Evolutionary conservation across 1,140 invertebrate genomes (phyloP).

Genomic region (Drosophila micromelanica): DNA sequence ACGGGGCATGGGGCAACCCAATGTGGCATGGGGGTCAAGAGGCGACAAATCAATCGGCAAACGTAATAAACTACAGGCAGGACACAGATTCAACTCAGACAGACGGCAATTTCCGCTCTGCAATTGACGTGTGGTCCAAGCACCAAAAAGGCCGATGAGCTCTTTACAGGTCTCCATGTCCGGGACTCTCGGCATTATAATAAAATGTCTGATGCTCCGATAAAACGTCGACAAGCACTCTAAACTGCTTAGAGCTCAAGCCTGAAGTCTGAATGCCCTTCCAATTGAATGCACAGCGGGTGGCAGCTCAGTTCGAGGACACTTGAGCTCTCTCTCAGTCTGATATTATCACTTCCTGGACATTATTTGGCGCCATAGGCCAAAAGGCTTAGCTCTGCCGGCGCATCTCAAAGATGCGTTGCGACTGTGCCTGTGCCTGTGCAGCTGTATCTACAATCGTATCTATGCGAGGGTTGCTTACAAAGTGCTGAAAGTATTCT

Average conservation of each 20-base stretch:
- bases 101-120: constrained; percentile 75
- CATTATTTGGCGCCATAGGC: constrained; percentile 78
- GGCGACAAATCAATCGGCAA: constrained; percentile 74
- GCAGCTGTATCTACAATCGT: constrained; percentile 34
- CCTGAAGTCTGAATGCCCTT: constrained; percentile 49
- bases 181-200: constrained; percentile 48
- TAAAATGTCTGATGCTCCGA: constrained; percentile 73
- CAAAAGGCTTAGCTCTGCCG: constrained; percentile 69
- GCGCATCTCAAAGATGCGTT: constrained; percentile 57
- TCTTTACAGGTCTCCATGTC: background rate
- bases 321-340: constrained; percentile 52
- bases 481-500: background rate
- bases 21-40: constrained; percentile 33
- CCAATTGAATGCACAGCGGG: constrained; percentile 73
- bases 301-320: constrained; percentile 38
- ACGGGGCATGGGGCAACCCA: constrained; percentile 6
- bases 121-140: constrained; percentile 54
- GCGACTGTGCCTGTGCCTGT: constrained; percentile 14
- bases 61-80: constrained; percentile 71
- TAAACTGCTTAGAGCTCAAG: constrained; percentile 51
- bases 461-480: constrained; percentile 1
- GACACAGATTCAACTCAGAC: constrained; percentile 68
- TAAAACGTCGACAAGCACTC: constrained; percentile 53
- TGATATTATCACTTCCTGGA: constrained; percentile 81
- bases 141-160: background rate